These are phyloP conservation scores for Orius laevigatus DNA, from an alignment of 1,140 invertebrate genomes.

Conservation along the genomic window DNA sequence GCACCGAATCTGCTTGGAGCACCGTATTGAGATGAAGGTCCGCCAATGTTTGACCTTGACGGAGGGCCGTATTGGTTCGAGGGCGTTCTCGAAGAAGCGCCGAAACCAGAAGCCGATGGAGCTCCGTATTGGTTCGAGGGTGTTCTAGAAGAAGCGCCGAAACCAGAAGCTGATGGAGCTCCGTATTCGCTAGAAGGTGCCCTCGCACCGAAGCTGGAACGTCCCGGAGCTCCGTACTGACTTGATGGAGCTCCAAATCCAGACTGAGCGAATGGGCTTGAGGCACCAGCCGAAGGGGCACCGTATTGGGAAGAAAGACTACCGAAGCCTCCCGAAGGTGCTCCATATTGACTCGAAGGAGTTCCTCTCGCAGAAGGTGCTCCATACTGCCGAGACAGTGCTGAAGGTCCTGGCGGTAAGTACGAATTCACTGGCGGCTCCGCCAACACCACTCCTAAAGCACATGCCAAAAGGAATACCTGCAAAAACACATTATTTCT, in stretches of 20 bases:
- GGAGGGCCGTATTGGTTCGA: constrained; percentile 5
- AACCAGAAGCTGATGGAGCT: neutral
- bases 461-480: neutral
- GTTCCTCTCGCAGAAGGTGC: neutral
- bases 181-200: neutral
- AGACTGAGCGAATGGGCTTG: neutral
- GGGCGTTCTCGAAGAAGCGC: constrained; percentile 4
- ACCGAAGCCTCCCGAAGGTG: constrained; percentile 1
- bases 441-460: neutral
- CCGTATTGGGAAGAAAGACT: constrained; percentile 1
- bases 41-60: neutral
- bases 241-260: constrained; percentile 7
- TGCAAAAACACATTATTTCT: neutral
- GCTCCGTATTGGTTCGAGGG: neutral
- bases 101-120: neutral
- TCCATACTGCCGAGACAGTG: neutral
- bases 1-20: neutral
- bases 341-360: constrained; percentile 9
- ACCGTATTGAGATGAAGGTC: constrained; percentile 9
- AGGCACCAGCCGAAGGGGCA: constrained; percentile 9
- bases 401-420: neutral
- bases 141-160: constrained; percentile 3
- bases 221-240: constrained; percentile 8
- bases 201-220: neutral
- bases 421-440: constrained; percentile 3